phyloP scores from a whole-genome alignment of 2,888 invertebrate genomes.

The Ophion ellenae region DNA sequence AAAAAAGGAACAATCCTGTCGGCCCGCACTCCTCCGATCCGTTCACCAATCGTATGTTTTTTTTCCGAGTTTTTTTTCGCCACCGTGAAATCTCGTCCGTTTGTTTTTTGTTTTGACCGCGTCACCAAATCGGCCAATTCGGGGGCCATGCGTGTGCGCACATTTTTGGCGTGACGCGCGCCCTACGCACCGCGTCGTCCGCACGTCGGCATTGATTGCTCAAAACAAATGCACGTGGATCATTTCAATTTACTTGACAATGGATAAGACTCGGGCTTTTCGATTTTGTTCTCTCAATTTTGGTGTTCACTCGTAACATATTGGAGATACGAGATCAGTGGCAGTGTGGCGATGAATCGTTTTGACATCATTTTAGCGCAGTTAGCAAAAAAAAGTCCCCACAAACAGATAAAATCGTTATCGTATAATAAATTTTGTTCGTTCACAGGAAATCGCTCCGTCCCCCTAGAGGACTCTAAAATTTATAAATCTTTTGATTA shows the following conservation, averaged over 20 bases:
- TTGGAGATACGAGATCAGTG: background rate
- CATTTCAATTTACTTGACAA: conserved; percentile 10
- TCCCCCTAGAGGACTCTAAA: background rate
- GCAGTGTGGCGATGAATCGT: background rate
- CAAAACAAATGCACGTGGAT: conserved; percentile 22
- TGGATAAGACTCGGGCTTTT: background rate
- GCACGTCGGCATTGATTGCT: conserved; percentile 30
- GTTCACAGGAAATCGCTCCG: background rate
- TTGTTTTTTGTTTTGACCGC: background rate
- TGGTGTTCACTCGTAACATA: background rate
- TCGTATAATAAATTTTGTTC: background rate
- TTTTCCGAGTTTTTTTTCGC: conserved; percentile 3
- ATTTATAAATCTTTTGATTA: background rate
- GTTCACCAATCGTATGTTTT: conserved; percentile 25
- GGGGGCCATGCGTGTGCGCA: conserved; percentile 45
- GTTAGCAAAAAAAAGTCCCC: background rate
- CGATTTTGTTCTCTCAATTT: background rate
- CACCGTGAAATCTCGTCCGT: background rate
- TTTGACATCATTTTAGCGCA: too few species aligned
- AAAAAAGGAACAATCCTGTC: conserved; percentile 72
- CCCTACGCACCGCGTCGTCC: conserved; percentile 44
- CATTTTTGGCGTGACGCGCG: conserved; percentile 53
- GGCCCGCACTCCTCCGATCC: conserved; percentile 55
- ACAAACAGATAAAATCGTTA: background rate
- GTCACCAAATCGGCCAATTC: conserved; percentile 16